A percentile compares a stretch with the other conserved stretches of the same genome.
phyloP scores from a whole-genome alignment of 2,113 vertebrate species.

The Typhlomys cinereus region DNA sequence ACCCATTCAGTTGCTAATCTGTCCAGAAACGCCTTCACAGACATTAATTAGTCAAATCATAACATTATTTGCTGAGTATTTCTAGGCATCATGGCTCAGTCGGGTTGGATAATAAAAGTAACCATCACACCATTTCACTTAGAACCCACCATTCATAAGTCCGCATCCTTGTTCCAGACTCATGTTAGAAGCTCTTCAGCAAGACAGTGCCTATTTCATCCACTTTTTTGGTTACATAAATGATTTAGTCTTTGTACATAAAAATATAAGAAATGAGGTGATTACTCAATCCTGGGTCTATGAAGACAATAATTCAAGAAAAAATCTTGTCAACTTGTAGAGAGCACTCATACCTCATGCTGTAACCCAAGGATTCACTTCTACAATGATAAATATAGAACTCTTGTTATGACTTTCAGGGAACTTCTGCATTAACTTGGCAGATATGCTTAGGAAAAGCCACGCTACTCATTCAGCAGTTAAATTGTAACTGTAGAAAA shows the following conservation, averaged over 20 bases:
- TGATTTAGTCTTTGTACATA: conserved; percentile 32
- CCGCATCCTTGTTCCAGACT: not conserved
- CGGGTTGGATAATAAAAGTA: not conserved
- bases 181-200: not conserved
- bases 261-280: conserved; percentile 17
- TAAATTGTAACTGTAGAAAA: conserved; percentile 25
- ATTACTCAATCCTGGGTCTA: conserved; percentile 2
- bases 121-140: conserved; percentile 10
- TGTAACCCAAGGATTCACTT: not conserved
- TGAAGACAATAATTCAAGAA: not conserved
- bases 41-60: not conserved
- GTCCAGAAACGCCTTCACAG: not conserved
- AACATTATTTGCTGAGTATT: not conserved
- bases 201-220: not conserved
- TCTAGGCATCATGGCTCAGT: not conserved
- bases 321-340: not conserved
- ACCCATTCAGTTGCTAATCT: not conserved
- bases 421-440: not conserved
- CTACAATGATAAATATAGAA: not conserved
- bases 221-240: not conserved
- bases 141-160: not conserved
- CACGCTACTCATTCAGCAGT: not conserved
- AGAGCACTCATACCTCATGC: not conserved
- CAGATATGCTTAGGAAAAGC: not conserved
- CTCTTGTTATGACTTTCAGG: not conserved